Conservation (phyloP, 2,888 invertebrate genomes). For the Scaptomyza reducta region DNA sequence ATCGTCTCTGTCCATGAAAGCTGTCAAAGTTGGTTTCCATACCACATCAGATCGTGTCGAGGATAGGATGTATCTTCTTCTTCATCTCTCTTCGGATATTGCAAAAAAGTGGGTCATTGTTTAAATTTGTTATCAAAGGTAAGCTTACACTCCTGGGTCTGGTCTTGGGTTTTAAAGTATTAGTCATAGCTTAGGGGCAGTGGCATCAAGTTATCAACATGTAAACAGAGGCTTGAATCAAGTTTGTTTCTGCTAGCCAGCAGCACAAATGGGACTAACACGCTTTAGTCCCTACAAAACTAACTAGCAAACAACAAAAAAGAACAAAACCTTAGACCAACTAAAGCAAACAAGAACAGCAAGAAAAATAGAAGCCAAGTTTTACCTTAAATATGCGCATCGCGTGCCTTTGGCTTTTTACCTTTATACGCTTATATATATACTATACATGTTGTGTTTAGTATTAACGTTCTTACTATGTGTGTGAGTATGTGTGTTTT, state of each 20-base stretch:
- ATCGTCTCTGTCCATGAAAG: conserved; percentile 42
- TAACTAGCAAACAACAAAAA: conserved; percentile 47
- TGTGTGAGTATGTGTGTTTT: conserved; percentile 7
- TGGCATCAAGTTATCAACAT: conserved; percentile 49
- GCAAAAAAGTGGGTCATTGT: conserved; percentile 51
- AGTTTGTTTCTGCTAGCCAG: conserved; percentile 59
- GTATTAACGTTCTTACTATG: conserved; percentile 58
- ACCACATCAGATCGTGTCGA: conserved; percentile 15
- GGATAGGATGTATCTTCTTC: too few relatives aligned
- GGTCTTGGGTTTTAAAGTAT: background rate
- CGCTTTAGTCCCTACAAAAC: conserved; percentile 46
- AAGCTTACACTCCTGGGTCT: background rate
- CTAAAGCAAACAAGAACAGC: conserved; percentile 53
- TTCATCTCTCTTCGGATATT: background rate
- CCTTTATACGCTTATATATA: conserved; percentile 45
- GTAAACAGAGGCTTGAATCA: conserved; percentile 57
- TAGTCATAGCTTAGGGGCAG: conserved; percentile 22
- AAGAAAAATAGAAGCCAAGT: conserved; percentile 42
- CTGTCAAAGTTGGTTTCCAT: conserved; percentile 59
- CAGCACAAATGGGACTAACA: conserved; percentile 47
- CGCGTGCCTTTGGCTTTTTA: conserved; percentile 76
- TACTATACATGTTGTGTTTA: conserved; percentile 65
- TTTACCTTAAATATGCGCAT: conserved; percentile 74
- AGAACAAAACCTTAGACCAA: conserved; percentile 20
- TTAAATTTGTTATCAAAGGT: conserved; percentile 39